Base-by-base conservation (phyloP, 2,888 invertebrate genomes). In the Heliconius ismenius region DNA sequence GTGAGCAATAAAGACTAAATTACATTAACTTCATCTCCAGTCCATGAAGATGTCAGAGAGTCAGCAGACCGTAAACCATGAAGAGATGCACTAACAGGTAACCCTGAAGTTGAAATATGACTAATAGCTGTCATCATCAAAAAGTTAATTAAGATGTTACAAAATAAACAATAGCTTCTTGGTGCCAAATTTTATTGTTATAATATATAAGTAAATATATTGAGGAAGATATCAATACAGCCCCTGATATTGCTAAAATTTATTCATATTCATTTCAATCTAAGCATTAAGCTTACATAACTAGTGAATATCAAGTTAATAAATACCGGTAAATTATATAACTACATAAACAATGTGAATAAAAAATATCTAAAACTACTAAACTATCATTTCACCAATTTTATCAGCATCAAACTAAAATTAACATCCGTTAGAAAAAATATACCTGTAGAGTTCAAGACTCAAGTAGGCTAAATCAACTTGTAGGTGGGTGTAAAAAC, bases 21-120 rank as follows among this genome's bases (percentile, higher is more conserved):
- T 90, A 80, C 81, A 80, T 75, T 80, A 77, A 75, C 79, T 4
- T 76, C 72, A 24, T 77, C 73, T 80, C 80, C 84, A 86, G 86
- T 85, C 86, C 86, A 89, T 87, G 87, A 88, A 85, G 87, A 87
- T 89, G 89, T 88, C 86, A 87, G 87, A 81, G 83, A 83, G 83
- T 86, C 92, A 92, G 84, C 90, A 83, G 89, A 91, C 92, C 94
- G 84, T 93, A 86, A 93, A 93, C 90, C 92, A 90, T 92, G 89
- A 89, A 91, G 88, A 78, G 79, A 81, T 79, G 78, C 78, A 77
- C 76, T 81, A 76, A 79, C 79, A 78, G 76, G 78, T 79, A 80
- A 79, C 76, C 75, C 69, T 73, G 70, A 76, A 75, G 65, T 76
- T 73, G 78, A 75, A 75, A 74, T 60, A 58, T 58, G 58, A 72